Base-by-base conservation (phyloP, 2,797 vertebrate genomes). In the Halcyon badia region DNA sequence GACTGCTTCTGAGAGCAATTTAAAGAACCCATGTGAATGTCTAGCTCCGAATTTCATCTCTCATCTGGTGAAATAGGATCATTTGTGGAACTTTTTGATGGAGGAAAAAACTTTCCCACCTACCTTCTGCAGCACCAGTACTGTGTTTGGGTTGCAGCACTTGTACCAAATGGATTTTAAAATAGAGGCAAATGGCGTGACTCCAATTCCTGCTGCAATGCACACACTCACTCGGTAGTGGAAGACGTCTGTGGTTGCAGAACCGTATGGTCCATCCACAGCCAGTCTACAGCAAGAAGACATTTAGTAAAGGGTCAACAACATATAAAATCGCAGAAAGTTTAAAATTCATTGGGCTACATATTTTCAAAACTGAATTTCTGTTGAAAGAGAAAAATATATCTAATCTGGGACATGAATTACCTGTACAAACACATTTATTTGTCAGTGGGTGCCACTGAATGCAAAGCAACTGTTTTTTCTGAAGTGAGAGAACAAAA, bases 81-180 rank as follows among this genome's bases (percentile, higher is more conserved):
- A 89, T 92, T 97, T 57, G 30, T 64, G 37, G 72, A 92, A 77
- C 37, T 80, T 95, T 84, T 75, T 60, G 54, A 76, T 11, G 51
- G 86, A 94, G 86, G 5, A 3, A 57, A 70, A 91, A 94, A 78
- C 70, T 77, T 83, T 78, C 75, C 61, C 69, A 71, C 97, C 39
- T 98, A 98, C 98, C 98, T 98, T 98, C 95, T 97, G 97, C 81
- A 98, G 81, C 12, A 31, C 91, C 85, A 92, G 76, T 39, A 57
- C 91, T 76, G 69, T 77, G 22, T 90, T 96, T 60, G 92, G 61
- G 87, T 96, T 96, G 73, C 95, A 95, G 25, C 89, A 97, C 26
- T 96, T 95, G 78, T 98, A 98, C 98, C 98, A 98, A 71, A 99
- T 71, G 28, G 98, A 98, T 95, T 98, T 98, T 89, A 99, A 96